Conservation (phyloP, 2,113 vertebrate species). For the Ammodytes dubius region DNA sequence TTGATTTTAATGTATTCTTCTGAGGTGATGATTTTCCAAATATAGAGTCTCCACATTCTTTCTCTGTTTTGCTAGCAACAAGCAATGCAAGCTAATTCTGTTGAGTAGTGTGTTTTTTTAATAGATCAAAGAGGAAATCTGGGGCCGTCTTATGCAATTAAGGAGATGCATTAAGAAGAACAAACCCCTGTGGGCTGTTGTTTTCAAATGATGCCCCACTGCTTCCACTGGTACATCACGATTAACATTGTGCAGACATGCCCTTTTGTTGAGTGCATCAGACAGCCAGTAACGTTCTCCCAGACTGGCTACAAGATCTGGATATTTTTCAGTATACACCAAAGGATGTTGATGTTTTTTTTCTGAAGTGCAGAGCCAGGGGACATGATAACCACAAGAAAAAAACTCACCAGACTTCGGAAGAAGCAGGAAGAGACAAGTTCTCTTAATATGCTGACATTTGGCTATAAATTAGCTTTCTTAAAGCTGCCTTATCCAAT, state of each 20-base stretch:
- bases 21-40: conserved; percentile 79
- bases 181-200: conserved; percentile 84
- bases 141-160: conserved; percentile 87
- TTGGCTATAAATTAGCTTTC: conserved; percentile 24
- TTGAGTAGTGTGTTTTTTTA: conserved; percentile 80
- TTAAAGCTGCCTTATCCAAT: conserved; percentile 40
- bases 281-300: conserved; percentile 61
- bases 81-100: conserved; percentile 80
- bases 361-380: conserved; percentile 50
- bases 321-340: conserved; percentile 56
- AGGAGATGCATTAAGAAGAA: conserved; percentile 84
- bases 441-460: conserved; percentile 22
- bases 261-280: conserved; percentile 77
- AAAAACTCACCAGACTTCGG: conserved; percentile 35
- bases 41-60: conserved; percentile 72
- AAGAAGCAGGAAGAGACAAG: conserved; percentile 12
- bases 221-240: conserved; percentile 79
- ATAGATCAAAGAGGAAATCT: conserved; percentile 86
- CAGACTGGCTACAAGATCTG: conserved; percentile 58
- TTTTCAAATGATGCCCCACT: conserved; percentile 82
- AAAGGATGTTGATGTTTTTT: conserved; percentile 71
- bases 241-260: conserved; percentile 79
- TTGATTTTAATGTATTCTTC: conserved; percentile 79
- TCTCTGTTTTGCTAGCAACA: conserved; percentile 73
- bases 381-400: conserved; percentile 46